Conservation (phyloP, 2,797 vertebrate species). For the Chaunax sp. region DNA sequence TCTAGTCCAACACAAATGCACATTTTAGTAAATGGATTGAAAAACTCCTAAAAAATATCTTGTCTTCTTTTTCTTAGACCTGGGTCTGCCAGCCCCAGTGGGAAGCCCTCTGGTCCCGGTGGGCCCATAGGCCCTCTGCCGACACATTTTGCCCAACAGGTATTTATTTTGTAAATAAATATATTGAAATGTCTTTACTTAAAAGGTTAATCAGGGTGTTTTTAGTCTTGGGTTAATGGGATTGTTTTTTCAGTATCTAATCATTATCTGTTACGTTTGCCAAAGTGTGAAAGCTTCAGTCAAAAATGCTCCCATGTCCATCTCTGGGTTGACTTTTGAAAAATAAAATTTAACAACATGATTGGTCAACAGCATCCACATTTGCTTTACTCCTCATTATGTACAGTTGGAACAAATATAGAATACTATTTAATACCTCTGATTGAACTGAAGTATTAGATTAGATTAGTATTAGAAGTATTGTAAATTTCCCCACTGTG, state of each 20-base stretch:
- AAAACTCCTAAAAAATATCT: neutral
- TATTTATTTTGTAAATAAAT: constrained; percentile 62
- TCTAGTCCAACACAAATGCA: neutral
- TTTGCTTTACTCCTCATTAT: too few species aligned
- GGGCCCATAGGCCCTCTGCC: constrained; percentile 90
- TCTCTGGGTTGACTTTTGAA: too few species aligned
- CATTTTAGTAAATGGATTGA: neutral
- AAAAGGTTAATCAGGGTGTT: neutral
- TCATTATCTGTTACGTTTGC: neutral
- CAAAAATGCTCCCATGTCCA: neutral
- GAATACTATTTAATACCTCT: too few species aligned
- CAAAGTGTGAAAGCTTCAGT: neutral
- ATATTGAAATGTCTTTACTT: neutral
- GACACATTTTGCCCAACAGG: constrained; percentile 96
- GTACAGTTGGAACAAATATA: too few species aligned
- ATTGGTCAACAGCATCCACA: too few species aligned
- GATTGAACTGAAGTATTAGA: neutral
- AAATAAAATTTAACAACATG: too few species aligned
- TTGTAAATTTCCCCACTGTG: too few species aligned
- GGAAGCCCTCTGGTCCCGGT: constrained; percentile 90
- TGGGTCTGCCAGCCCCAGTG: constrained; percentile 96
- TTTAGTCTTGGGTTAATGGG: neutral
- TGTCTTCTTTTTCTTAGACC: constrained; percentile 80
- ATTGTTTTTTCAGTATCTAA: neutral
- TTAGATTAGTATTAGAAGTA: too few species aligned